Percentiles rank a stretch among this genome's conserved stretches.
Conservation (phyloP, 2,113 vertebrate species). For the Lagopus muta region DNA sequence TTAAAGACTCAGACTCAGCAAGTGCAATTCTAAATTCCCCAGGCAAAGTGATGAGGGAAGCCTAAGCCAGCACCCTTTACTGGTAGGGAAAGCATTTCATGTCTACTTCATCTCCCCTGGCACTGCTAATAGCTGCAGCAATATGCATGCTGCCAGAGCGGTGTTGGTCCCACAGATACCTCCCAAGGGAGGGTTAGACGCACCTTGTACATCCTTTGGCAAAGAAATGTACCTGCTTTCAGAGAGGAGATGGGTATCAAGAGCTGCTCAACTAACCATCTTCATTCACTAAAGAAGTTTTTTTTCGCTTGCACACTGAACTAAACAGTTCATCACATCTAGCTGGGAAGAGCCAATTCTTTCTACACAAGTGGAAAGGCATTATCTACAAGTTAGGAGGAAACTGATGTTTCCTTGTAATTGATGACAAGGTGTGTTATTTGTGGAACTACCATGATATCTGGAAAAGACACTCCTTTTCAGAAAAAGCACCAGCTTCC, state of each 20-base stretch:
- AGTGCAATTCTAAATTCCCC: neutral
- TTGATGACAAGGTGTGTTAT: accelerated
- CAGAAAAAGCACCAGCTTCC: neutral
- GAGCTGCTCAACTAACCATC: neutral
- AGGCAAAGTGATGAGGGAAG: neutral
- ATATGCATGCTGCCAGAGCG: neutral
- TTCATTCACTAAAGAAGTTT: neutral
- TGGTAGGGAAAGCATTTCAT: accelerated
- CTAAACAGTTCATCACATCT: neutral
- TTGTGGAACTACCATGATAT: accelerated
- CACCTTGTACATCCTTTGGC: accelerated
- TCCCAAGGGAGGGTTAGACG: accelerated
- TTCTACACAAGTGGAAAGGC: neutral
- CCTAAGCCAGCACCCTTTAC: accelerated
- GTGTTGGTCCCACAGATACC: accelerated
- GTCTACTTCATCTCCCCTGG: neutral
- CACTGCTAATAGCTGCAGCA: neutral
- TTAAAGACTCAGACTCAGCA: neutral
- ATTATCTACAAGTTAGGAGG: accelerated
- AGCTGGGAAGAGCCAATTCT: neutral
- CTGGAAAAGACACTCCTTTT: neutral
- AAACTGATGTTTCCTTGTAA: neutral
- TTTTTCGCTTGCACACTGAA: neutral
- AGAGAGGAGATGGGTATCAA: neutral
- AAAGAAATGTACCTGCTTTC: neutral